Base-by-base conservation (phyloP, 37 sponge, comb jelly and placozoan species). In the Eunapius fragilis region DNA sequence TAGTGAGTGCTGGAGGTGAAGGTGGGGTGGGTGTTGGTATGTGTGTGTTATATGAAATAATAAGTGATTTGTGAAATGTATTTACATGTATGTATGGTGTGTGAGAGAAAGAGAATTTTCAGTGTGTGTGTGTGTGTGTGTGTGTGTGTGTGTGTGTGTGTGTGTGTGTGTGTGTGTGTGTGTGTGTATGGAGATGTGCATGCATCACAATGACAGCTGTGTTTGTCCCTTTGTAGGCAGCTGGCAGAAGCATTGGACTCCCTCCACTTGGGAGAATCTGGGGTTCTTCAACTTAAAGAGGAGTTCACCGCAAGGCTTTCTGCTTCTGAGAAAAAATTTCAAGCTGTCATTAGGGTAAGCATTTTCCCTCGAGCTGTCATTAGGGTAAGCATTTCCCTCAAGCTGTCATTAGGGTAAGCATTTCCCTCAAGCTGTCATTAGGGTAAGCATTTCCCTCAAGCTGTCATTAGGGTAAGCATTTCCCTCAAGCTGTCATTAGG, bases 281-380 rank as follows among this genome's bases (percentile, higher is more conserved):
- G 37, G 25, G 67, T 78, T n/a, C 90, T 86, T 12, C 83, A 91
- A 25, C 37, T 96, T 68, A 93, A 78, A 68, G 76, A 67, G 26
- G 95, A 96, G 76, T 93, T 96, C 76, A 83, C 89, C 19, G 30
- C 78, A 72, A 83, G 94, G 38, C 75, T 93, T 27, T 73, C 82
- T 3, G 76, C 84, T 9, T 25, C 84, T 24, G 94, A 96, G 69
- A 91, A 91, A 85, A 96, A 96, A 69, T 68, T 93, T 27, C 85
- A 93, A 74, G 74, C 88, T 25, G 84, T 90, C n/a, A 22, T 77
- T n/a, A n/a, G n/a, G n/a, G n/a, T n/a, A n/a, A n/a, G n/a, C n/a
- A n/a, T n/a, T n/a, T n/a, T n/a, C n/a, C n/a, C n/a, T n/a, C n/a
- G n/a, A n/a, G n/a, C n/a, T n/a, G n/a, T n/a, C n/a, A n/a, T n/a